Base-by-base conservation (phyloP, 2,113 vertebrate species). In the Lycaon pictus region DNA sequence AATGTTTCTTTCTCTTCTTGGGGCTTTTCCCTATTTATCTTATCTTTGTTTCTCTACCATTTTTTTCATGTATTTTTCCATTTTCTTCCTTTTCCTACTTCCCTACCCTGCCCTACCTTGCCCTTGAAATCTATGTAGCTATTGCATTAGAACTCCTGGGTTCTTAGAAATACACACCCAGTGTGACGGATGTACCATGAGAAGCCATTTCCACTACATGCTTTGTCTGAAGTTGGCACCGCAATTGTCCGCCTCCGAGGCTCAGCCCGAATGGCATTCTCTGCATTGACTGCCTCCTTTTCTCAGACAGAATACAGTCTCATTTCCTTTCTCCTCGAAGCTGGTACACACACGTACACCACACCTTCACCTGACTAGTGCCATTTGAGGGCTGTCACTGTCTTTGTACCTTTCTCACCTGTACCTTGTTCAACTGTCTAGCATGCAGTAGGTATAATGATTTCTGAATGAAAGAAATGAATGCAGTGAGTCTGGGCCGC, bases 391-490 rank as follows among this genome's bases (percentile, higher is more conserved):
- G 37, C 12, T 67, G 22, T 80, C 48, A 67, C 32, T 89, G 11
- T n/a, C 53, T 83, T 91, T 63, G 25, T 17, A 27, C n/a, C 27
- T 82, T 93, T 87, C 56, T n/a, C 11, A 23, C 51, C 23, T 69
- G 10, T 23, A 5, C 7, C 11, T 76, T 76, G 23, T 29, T 27
- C 72, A 15, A 1, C 55, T 51, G 23, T 82, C 62, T 77, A 37
- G 29, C 69, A 93, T 27, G 60, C 43, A 55, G 58, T 20, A 60
- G 53, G 32, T 62, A 48, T 16, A 62, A 37, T 20, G 27, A 56
- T 71, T 88, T 76, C 80, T 90, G 80, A 77, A 77, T 56, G 29
- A 81, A 85, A 20, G 20, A 48, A 95, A 67, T 77, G n/a, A 91
- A 79, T 82, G 32, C 23, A 79, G 29, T 3, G 7, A 51, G 27